Evolutionary conservation across 53 echinoderm and acorn worm species (phyloP).

Genomic region (Arbacia lixula): DNA sequence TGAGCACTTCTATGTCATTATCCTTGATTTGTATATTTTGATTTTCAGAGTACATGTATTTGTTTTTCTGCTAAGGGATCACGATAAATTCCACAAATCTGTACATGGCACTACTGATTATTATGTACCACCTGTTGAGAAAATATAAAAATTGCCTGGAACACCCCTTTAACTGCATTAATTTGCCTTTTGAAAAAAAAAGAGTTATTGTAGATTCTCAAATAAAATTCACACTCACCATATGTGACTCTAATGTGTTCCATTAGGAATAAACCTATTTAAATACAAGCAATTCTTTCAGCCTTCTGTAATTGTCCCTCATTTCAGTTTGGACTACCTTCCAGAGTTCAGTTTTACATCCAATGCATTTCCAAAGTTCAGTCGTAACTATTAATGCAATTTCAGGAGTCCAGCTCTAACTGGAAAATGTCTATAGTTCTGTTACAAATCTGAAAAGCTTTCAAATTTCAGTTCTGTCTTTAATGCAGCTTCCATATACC

Average conservation of each 20-base stretch:
- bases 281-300: slow-evolving; percentile 16
- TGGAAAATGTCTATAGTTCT: neutral
- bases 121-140: no score
- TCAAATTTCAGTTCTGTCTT: slow-evolving; percentile 4
- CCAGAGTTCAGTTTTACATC: slow-evolving; percentile 22
- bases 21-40: no score
- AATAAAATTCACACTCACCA: no score
- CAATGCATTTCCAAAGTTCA: slow-evolving; percentile 11
- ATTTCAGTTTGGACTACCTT: slow-evolving; percentile 16
- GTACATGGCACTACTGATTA: no score
- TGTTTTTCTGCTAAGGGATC: no score
- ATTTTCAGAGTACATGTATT: no score
- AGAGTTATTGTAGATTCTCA: neutral
- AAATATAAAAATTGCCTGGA: no score
- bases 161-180: no score
- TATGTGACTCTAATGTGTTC: no score
- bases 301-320: slow-evolving; percentile 26
- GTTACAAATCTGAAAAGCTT: neutral
- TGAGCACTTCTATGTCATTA: no score
- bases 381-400: no score
- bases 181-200: neutral
- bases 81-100: no score
- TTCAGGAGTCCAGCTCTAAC: slow-evolving; percentile 6
- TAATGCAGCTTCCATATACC: slow-evolving; percentile 21
- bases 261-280: neutral